phyloP scores from a whole-genome alignment of 2,113 vertebrate genomes.

The Misgurnus mizolepis region DNA sequence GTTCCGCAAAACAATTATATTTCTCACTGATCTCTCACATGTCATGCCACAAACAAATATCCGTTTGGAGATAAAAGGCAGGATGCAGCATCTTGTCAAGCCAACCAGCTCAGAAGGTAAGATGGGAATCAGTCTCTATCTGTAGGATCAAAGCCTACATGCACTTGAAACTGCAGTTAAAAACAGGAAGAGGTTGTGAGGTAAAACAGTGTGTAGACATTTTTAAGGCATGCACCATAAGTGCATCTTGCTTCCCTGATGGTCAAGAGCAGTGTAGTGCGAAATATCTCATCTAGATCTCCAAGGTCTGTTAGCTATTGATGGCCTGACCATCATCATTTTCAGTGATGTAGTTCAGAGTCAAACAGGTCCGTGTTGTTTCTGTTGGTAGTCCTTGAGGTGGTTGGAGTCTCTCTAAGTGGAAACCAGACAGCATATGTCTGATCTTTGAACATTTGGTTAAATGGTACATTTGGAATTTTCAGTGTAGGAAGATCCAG shows the following conservation, averaged over 20 bases:
- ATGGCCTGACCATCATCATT: neutral
- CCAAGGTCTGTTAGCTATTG: neutral
- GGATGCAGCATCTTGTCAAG: constrained; percentile 60
- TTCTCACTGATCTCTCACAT: constrained; percentile 52
- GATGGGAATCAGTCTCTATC: constrained; percentile 41
- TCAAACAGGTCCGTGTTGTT: neutral
- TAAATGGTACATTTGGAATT: neutral
- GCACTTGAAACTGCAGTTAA: constrained; percentile 2
- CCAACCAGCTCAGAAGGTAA: constrained; percentile 58
- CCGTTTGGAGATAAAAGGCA: constrained; percentile 59
- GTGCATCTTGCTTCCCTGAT: constrained; percentile 70
- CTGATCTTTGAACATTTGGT: neutral
- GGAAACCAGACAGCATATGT: neutral
- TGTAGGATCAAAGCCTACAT: constrained; percentile 21
- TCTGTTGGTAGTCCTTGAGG: neutral
- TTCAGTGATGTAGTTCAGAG: neutral
- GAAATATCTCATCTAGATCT: neutral
- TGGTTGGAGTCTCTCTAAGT: neutral
- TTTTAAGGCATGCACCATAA: constrained; percentile 74
- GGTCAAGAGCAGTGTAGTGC: constrained; percentile 33
- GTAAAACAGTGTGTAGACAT: constrained; percentile 39
- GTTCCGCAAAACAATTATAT: constrained; percentile 27
- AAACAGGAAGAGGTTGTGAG: constrained; percentile 29
- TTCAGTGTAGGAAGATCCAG: neutral
- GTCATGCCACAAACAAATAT: constrained; percentile 62